Percentiles rank a stretch among this genome's conserved stretches.
phyloP scores from a whole-genome alignment of 2,888 invertebrate species.

The Serrognathus titanus region DNA sequence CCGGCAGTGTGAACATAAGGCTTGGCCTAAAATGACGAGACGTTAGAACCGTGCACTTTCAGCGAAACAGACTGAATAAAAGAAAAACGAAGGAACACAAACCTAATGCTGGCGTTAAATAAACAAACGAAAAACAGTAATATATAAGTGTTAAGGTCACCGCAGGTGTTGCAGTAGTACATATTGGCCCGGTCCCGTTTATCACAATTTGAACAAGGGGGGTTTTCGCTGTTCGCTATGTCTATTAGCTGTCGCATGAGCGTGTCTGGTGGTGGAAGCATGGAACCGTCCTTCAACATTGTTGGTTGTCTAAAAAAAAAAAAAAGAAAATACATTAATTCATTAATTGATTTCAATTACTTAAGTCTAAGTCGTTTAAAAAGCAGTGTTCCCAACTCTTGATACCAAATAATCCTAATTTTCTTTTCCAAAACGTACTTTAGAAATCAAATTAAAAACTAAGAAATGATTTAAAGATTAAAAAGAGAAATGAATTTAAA shows the following conservation, averaged over 20 bases:
- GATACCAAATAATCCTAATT: too few species aligned
- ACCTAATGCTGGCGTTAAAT: slow-evolving; percentile 7
- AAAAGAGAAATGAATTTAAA: too few species aligned
- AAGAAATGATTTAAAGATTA: too few species aligned
- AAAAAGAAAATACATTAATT: too few species aligned
- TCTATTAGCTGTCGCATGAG: slow-evolving; percentile 69
- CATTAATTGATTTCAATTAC: background rate
- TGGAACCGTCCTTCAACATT: slow-evolving; percentile 59
- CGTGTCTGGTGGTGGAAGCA: slow-evolving; percentile 61
- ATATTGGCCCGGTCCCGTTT: slow-evolving; percentile 65
- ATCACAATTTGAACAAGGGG: slow-evolving; percentile 76
- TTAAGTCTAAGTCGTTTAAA: too few species aligned
- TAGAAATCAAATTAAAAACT: too few species aligned
- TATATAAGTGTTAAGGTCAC: slow-evolving; percentile 38
- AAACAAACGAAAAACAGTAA: slow-evolving; percentile 17
- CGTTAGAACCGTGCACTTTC: background rate
- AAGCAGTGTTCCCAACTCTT: too few species aligned
- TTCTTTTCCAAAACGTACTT: too few species aligned
- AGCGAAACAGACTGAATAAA: background rate
- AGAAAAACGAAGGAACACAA: slow-evolving; percentile 21
- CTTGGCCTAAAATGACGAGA: slow-evolving; percentile 56
- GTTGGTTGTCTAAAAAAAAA: slow-evolving; percentile 55
- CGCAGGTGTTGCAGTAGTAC: slow-evolving; percentile 77
- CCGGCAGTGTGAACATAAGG: slow-evolving; percentile 66
- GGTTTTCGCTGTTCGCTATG: slow-evolving; percentile 66